Evolutionary conservation across 2,888 invertebrate genomes (phyloP), one percentile per base, ranked within the genome.

Genomic region (Seira musarum): DNA sequence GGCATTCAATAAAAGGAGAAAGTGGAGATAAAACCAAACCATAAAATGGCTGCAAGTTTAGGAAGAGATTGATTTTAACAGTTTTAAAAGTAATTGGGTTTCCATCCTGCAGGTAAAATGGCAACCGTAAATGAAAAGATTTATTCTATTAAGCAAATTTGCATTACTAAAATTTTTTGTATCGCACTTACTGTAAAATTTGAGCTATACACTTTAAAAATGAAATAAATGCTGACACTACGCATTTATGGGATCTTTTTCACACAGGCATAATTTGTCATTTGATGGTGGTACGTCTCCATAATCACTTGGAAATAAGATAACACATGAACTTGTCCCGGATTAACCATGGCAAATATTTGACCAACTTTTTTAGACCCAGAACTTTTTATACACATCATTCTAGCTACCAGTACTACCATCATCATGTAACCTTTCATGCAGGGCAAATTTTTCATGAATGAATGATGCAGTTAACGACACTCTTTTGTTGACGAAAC

Each of bases 241-340:
- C 13, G 40, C 13, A 13, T 40, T 5, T 40, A 13, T 5, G 40
- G 13, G 40, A 79, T 79, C 72, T 79, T 68, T 17, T 10, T 21
- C 17, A 30, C 24, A 24, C 79, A 79, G 79, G 6, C 70, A 17
- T 60, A 25, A 64, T 61, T 35, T 70, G 57, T 49, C 61, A 21
- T 60, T 22, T 46, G 61, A 8, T 21, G 57, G 19, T 35, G 22
- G 13, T 22, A n/a, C n/a, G n/a, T n/a, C n/a, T 69, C 30, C 53
- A 66, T 78, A 78, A 78, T 71, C 78, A 72, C 68, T 79, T 30
- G 61, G 67, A 72, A 46, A 53, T 73, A 72, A 68, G 79, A 66
- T 78, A 65, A 71, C 49, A 61, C 78, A 78, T 78, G 78, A 71
- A 77, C 70, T 25, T 8, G 19, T 68, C 57, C 10, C 22, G 22